A percentile compares a stretch with the other conserved stretches of the same genome.
Conservation (phyloP, 2,888 invertebrate genomes). For the Mythimna impura region DNA sequence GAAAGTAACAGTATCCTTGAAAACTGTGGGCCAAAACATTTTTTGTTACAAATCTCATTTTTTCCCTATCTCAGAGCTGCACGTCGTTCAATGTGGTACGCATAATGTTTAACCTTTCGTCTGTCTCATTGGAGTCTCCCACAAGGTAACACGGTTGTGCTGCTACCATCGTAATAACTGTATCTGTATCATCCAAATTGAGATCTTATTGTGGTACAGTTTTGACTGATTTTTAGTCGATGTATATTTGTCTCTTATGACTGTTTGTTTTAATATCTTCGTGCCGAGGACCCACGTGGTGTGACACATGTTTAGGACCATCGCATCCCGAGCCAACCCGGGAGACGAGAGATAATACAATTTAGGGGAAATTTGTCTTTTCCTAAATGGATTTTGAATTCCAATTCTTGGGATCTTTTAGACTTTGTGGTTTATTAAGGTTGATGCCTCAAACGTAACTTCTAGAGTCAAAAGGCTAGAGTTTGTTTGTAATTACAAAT, state of each 20-base stretch:
- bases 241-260: conserved; percentile 45
- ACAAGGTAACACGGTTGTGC: conserved; percentile 80
- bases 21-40: conserved; percentile 63
- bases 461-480: conserved; percentile 1
- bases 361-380: conserved; percentile 73
- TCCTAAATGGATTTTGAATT: conserved; percentile 52
- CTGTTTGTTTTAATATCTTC: conserved; percentile 61
- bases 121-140: conserved; percentile 85
- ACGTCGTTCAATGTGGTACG: conserved; percentile 83
- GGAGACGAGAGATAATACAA: conserved; percentile 80
- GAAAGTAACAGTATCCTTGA: conserved; percentile 16
- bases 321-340: conserved; percentile 83
- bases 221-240: conserved; percentile 49
- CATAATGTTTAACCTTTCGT: conserved; percentile 87
- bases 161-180: conserved; percentile 39
- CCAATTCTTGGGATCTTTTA: conserved; percentile 4
- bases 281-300: conserved; percentile 86
- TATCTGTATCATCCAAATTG: conserved; percentile 23
- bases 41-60: conserved; percentile 64
- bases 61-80: conserved; percentile 67
- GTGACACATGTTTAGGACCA: conserved; percentile 85
- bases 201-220: fast-evolving
- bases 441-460: not conserved
- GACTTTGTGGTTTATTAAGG: conserved; percentile 11
- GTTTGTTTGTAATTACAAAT: not conserved